phyloP scores from a whole-genome alignment of 1,140 invertebrate species.

The Drosophila virilis region DNA sequence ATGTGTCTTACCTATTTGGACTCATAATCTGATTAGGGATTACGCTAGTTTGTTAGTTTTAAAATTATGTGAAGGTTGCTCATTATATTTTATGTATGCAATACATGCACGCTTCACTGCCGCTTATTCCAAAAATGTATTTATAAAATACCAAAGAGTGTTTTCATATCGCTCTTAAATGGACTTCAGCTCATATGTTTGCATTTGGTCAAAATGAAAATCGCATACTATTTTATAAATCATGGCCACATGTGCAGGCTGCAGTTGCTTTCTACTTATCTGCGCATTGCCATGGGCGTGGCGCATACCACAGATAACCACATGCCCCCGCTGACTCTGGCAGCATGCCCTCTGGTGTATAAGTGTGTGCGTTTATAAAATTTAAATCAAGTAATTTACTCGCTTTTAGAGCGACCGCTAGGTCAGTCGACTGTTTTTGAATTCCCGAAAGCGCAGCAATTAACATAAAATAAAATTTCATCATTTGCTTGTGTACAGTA shows the following conservation, averaged over 20 bases:
- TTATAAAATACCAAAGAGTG: slow-evolving; percentile 6
- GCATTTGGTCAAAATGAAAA: slow-evolving; percentile 71
- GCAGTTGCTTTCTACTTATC: slow-evolving; percentile 26
- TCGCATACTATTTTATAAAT: slow-evolving; percentile 72
- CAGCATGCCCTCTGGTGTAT: neutral
- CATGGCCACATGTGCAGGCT: slow-evolving; percentile 55
- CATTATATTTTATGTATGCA: too few relatives aligned
- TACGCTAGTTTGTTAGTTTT: too few relatives aligned
- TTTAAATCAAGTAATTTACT: slow-evolving; percentile 77
- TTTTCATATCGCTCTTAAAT: slow-evolving; percentile 6
- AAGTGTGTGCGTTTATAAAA: slow-evolving; percentile 34
- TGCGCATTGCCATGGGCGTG: slow-evolving; percentile 24
- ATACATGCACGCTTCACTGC: too few relatives aligned
- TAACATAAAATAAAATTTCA: slow-evolving; percentile 69
- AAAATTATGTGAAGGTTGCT: too few relatives aligned
- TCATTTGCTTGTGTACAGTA: slow-evolving; percentile 49
- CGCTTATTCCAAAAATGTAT: too few relatives aligned
- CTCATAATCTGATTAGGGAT: too few relatives aligned
- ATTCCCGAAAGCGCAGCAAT: slow-evolving; percentile 49
- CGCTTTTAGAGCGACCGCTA: slow-evolving; percentile 65
- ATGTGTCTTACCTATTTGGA: too few relatives aligned
- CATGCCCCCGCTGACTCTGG: neutral
- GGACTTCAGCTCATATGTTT: slow-evolving; percentile 28
- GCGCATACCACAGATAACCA: neutral
- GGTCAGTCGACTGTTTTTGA: slow-evolving; percentile 20